Conservation (phyloP, 2,888 invertebrate species). For the Mesorhabditis belari region DNA sequence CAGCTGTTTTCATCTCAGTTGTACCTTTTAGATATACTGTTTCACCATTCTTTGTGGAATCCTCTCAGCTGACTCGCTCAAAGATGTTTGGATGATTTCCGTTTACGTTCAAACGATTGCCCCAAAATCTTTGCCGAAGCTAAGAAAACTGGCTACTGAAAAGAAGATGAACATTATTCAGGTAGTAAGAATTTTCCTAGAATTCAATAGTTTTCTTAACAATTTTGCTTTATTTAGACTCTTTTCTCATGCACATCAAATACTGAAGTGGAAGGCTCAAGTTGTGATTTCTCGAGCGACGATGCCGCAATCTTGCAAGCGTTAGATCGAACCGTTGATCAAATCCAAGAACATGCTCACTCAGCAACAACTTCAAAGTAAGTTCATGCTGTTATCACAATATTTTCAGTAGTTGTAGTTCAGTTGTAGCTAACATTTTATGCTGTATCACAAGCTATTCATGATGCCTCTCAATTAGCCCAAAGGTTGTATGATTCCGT, state of each 20-base stretch:
- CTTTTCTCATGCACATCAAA: neutral
- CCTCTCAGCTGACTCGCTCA: neutral
- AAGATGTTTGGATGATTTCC: neutral
- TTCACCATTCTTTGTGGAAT: neutral
- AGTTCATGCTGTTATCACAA: too few species aligned
- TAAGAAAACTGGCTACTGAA: neutral
- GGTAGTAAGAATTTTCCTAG: too few species aligned
- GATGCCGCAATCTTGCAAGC: neutral
- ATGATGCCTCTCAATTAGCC: neutral
- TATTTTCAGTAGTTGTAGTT: neutral
- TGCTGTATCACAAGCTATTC: neutral
- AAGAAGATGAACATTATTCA: neutral
- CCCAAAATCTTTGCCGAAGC: neutral
- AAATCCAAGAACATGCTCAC: neutral
- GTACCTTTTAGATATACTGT: neutral
- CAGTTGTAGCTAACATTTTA: neutral
- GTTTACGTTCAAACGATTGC: neutral
- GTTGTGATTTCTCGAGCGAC: too few species aligned
- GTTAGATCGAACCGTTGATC: neutral
- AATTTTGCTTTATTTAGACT: too few species aligned
- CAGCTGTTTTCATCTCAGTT: neutral
- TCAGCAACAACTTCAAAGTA: neutral
- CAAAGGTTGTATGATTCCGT: neutral
- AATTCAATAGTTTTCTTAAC: too few species aligned
- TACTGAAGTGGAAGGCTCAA: too few species aligned